phyloP scores from a whole-genome alignment of 2,797 vertebrate genomes.

The Bradypodion ventrale region DNA sequence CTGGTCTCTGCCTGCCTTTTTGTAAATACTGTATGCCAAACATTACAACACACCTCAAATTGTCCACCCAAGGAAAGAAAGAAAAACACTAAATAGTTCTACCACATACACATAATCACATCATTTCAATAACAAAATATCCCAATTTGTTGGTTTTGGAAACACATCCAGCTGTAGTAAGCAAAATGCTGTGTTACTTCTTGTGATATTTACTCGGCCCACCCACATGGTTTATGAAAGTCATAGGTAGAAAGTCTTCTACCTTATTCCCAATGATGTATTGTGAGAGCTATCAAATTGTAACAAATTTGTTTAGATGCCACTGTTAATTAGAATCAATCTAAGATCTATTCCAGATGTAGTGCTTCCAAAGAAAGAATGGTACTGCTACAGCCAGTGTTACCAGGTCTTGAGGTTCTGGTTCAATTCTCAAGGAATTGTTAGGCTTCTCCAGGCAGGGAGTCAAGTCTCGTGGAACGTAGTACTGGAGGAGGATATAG shows the following conservation, averaged over 20 bases:
- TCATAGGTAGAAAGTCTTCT: not conserved
- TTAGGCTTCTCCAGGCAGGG: no score
- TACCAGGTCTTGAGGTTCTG: no score
- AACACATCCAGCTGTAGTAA: not conserved
- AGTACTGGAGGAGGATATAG: no score
- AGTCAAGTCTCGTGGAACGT: no score
- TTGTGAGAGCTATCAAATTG: not conserved
- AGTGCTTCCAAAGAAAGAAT: not conserved
- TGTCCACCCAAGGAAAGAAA: not conserved
- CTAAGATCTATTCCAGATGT: not conserved
- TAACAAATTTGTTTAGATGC: not conserved
- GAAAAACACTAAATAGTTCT: not conserved
- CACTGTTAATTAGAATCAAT: not conserved
- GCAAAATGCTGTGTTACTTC: not conserved
- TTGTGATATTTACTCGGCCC: not conserved
- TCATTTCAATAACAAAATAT: not conserved
- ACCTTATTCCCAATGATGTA: not conserved
- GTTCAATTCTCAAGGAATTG: no score
- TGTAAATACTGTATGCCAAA: not conserved
- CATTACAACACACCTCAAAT: not conserved
- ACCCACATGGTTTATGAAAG: not conserved
- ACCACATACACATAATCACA: not conserved
- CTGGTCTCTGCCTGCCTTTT: not conserved
- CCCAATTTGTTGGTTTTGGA: not conserved
- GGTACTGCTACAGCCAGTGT: not conserved